These are phyloP conservation scores for Actias luna DNA, from an alignment of 2,888 invertebrate species.

Conservation along the genomic window DNA sequence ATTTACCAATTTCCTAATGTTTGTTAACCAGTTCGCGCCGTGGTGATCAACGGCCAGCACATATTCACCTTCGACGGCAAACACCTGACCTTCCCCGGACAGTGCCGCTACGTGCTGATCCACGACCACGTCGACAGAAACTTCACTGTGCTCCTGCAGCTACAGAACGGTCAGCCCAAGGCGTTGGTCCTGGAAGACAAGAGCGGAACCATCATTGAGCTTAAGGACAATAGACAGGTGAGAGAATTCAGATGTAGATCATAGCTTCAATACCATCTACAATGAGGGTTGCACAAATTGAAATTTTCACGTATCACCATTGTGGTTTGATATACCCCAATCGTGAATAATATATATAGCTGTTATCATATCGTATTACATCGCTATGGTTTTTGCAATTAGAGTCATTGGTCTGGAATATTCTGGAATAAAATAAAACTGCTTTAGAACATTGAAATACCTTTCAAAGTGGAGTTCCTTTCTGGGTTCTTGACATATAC, in stretches of 20 bases:
- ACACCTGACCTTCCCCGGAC: constrained; percentile 89
- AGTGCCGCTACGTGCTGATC: constrained; percentile 91
- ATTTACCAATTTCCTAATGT: not conserved
- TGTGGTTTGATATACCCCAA: no score
- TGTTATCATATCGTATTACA: no score
- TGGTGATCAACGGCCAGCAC: constrained; percentile 90
- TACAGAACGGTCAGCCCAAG: constrained; percentile 85
- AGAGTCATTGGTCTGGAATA: no score
- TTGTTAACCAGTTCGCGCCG: constrained; percentile 82
- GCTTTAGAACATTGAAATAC: no score
- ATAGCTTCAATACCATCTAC: not conserved
- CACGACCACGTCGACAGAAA: constrained; percentile 93
- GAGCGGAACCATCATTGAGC: constrained; percentile 83
- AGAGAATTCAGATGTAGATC: constrained; percentile 22
- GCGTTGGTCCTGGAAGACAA: constrained; percentile 87
- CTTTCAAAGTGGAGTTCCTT: no score
- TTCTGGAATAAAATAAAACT: no score
- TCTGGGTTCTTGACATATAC: no score
- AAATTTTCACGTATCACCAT: no score
- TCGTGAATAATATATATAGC: no score
- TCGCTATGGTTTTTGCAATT: no score
- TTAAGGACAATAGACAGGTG: constrained; percentile 84
- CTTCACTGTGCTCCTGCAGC: constrained; percentile 90
- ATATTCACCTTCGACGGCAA: constrained; percentile 94
- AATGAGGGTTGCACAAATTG: no score